Base-by-base conservation (phyloP, 2,888 invertebrate species). In the Xanthostigma xanthostigma region DNA sequence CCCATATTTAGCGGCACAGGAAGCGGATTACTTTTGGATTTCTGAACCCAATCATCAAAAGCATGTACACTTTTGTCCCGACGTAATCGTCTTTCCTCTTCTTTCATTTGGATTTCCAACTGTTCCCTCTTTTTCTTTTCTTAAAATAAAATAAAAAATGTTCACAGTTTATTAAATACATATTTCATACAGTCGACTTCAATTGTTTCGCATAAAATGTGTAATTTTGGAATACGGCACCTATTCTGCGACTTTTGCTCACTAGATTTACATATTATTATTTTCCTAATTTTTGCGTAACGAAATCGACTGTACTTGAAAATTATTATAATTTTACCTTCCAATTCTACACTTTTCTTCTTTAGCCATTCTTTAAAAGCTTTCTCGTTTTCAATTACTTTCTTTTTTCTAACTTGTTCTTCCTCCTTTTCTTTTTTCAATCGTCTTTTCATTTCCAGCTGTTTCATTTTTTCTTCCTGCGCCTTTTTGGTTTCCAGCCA, bases 1-100 rank as follows among this genome's bases (percentile, higher is more conserved):
- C 73, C 81, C 60, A 72, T 74, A 65, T 76, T 80, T 55, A 68
- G 71, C 50, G 71, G 79, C 42, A 76, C 74, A 1, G 81, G 81
- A 56, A 73, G 70, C 0, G 78, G 79, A 54, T 74, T 76, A 54
- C 73, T 71, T 65, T 75, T 78, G 53, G 80, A 74, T 39, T 69
- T 73, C 49, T 75, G 69, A 51, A 76, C 63, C 81, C 81, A 81
- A 54, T 74, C 72, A 36, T 73, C 67, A 57, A 76, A 81, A 1
- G 81, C 81, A 41, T 66, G 72, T 53, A 71, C 68, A 50, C 75
- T 78, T 46, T 72, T 68, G 37, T 71, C 65, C 1, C 74, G 63
- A 35, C 75, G 68, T 14, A 66, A 67, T 55, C 73, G 70, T 37
- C 73, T 74, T 5, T 77, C 75, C 34, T 74, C 72, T 0, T 69